Evolutionary conservation across 2,888 invertebrate species (phyloP).

Genomic region (Drosophila atripex): DNA sequence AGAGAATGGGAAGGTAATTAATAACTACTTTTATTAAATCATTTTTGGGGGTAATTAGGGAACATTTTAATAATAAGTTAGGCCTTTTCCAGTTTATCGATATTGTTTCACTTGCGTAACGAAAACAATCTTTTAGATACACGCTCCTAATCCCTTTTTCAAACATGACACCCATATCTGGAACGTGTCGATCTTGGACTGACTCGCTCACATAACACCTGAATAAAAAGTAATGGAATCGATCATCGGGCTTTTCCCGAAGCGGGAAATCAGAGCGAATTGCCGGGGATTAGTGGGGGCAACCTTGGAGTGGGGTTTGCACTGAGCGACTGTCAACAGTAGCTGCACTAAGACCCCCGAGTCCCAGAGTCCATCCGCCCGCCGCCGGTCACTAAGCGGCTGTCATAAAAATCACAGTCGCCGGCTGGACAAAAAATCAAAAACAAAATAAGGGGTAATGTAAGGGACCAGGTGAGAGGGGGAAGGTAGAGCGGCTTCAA

Average conservation of each 20-base stretch:
- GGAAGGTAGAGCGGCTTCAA: slow-evolving; percentile 59
- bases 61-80: neutral
- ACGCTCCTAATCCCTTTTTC: neutral
- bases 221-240: slow-evolving; percentile 1
- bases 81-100: neutral
- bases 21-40: neutral
- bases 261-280: slow-evolving; percentile 31
- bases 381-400: slow-evolving; percentile 53
- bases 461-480: neutral
- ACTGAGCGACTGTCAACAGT: slow-evolving; percentile 40
- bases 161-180: neutral
- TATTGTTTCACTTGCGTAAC: neutral
- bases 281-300: slow-evolving; percentile 36
- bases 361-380: slow-evolving; percentile 10
- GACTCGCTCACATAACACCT: neutral
- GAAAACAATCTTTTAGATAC: neutral
- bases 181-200: neutral
- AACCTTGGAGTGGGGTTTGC: slow-evolving; percentile 37
- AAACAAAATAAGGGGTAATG: slow-evolving; percentile 2
- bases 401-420: slow-evolving; percentile 78
- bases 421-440: slow-evolving; percentile 6
- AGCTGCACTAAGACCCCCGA: slow-evolving; percentile 51
- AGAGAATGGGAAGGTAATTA: neutral
- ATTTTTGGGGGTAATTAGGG: neutral
- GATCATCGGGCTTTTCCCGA: slow-evolving; percentile 18